These are phyloP conservation scores for Speoplatyrhinus poulsoni DNA, from an alignment of 2,113 vertebrate genomes.

Conservation along the genomic window DNA sequence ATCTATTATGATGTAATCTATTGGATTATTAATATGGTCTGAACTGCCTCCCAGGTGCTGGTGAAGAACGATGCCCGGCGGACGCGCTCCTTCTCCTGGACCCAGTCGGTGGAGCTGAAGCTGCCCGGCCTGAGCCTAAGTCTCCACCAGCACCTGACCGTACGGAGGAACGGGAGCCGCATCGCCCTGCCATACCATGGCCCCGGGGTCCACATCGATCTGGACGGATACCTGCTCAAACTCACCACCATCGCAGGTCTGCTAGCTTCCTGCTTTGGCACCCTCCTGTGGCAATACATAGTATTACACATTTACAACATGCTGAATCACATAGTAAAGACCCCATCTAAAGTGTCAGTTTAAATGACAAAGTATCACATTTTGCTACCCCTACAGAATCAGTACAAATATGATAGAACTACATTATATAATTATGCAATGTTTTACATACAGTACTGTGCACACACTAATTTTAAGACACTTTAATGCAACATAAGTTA, in stretches of 20 bases:
- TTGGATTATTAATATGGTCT: neutral
- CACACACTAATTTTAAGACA: too few species aligned
- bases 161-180: constrained; percentile 90
- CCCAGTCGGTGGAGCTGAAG: constrained; percentile 91
- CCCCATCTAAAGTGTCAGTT: too few species aligned
- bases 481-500: too few species aligned
- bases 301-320: too few species aligned
- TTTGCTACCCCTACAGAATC: too few species aligned
- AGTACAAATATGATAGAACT: too few species aligned
- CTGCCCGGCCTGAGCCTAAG: constrained; percentile 81
- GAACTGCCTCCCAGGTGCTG: constrained; percentile 70
- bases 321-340: too few species aligned
- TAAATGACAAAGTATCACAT: too few species aligned
- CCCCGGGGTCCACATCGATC: constrained; percentile 86
- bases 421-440: too few species aligned
- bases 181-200: constrained; percentile 89
- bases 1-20: neutral
- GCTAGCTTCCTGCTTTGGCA: neutral
- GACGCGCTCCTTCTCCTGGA: constrained; percentile 97
- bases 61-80: constrained; percentile 95
- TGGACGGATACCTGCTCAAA: constrained; percentile 96
- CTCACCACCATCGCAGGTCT: constrained; percentile 92
- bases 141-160: constrained; percentile 95
- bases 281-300: too few species aligned
- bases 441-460: too few species aligned